Evolutionary conservation across 2,888 invertebrate genomes (phyloP), one percentile per base, ranked within the genome.

Genomic region (Erebia ligea): DNA sequence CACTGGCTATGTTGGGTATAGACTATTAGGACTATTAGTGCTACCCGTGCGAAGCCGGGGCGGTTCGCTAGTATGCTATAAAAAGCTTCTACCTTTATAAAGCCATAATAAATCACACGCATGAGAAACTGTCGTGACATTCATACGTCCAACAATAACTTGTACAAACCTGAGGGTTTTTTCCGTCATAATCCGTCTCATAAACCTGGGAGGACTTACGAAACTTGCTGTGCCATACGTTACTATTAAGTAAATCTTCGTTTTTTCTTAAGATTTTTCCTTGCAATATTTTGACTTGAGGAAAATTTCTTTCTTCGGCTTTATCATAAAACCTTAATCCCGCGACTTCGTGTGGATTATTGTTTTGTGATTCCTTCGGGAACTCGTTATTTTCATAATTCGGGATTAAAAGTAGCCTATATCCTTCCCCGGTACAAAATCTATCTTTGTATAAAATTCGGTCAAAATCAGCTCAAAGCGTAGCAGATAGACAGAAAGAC

Each of bases 141-240:
- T 57, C 19, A 19, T 54, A 19, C 54, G 56, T 25, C 54, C n/a
- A 54, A 61, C 61, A 62, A 62, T 45, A 62, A 62, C 62, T 62
- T 62, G 48, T 15, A 48, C 62, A 21, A 62, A 21, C 13, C 19
- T 13, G 21, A 42, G 19, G 15, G 21, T 17, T 62, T 62, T 62
- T 48, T 15, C 19, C 19, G 2, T 62, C 19, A 62, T 19, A 45
- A 61, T 17, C 34, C 58, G 11, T 21, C 61, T 48, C 61, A 62
- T 62, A 62, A 62, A 62, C 45, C 61, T 62, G 61, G 21, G 45
- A 19, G 15, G 62, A 21, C 62, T 62, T 62, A 62, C 34, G 34
- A 6, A 34, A 8, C 10, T 59, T 59, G 10, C 17, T 42, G 10
- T 40, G 21, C 19, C 62, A 21, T 19, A 11, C 19, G 62, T 62